Evolutionary conservation across 2,113 vertebrate species (phyloP), one percentile per base, ranked within the genome.

Genomic region (Castor canadensis): DNA sequence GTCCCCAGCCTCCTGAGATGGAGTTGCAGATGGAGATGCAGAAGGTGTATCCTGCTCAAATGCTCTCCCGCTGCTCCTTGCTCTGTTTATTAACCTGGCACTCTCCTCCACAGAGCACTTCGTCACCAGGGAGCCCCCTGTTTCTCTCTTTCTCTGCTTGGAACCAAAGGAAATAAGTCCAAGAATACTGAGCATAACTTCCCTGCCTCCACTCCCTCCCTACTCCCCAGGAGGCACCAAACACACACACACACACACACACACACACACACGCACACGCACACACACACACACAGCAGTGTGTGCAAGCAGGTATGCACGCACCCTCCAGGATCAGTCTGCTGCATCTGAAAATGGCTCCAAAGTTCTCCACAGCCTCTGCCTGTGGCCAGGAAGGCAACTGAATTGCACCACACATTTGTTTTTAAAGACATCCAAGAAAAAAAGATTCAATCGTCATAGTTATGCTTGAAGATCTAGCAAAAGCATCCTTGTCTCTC

Each of bases 31-130:
- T 0, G 15, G 52, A 96, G 80, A 91, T 69, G 6, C 54, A 52
- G 40, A 93, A 97, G 49, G 89, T 52, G 45, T 4, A 43, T 26
- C 82, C 62, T 95, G 71, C 89, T 94, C 7, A 24, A 62, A 45
- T 32, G 3, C 56, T 80, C 89, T 30, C 94, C 15, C 60, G 43
- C 73, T 60, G 40, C 69, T 93, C 35, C 67, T n/a, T 0, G 9
- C 20, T 64, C 75, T 56, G 11, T 84, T 96, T 88, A 54, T 64
- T 40, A 43, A 91, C 19, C 94, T 97, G 96, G 79, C 94, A 9
- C 9, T 90, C 40, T 85, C 26, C 8, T 81, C 92, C 73, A 40
- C 13, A 60, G 43, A 60, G 54, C 0, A 5, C 1, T 73, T 56
- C 95, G 28, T 95, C 96, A 81, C 6, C 19, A 19, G 10, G 22